phyloP scores from a whole-genome alignment of 2,113 vertebrate genomes.

The Zosterops pallidus region DNA sequence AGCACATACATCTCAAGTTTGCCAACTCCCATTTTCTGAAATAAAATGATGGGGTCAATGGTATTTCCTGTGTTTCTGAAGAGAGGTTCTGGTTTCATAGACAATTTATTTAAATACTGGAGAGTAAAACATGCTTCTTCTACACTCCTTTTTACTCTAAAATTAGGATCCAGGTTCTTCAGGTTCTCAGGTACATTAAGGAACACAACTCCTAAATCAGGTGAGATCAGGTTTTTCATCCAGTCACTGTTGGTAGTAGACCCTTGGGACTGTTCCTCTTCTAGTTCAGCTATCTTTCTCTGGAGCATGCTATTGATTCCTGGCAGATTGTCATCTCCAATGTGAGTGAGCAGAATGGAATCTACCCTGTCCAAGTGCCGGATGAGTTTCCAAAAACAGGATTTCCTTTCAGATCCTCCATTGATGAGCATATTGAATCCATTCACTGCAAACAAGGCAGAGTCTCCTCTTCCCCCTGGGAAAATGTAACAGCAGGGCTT shows the following conservation, averaged over 20 bases:
- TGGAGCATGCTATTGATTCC: conserved; percentile 96
- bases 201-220: conserved; percentile 93
- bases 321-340: conserved; percentile 92
- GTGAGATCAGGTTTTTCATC: conserved; percentile 98
- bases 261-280: conserved; percentile 94
- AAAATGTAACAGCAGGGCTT: conserved; percentile 99
- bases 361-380: conserved; percentile 93
- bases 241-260: conserved; percentile 94
- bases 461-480: conserved; percentile 90
- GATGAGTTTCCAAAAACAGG: conserved; percentile 97
- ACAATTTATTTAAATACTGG: conserved; percentile 90
- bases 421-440: conserved; percentile 99
- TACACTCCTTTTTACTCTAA: conserved; percentile 83
- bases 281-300: conserved; percentile 89
- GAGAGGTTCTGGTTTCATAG: conserved; percentile 89
- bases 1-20: conserved; percentile 97
- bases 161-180: conserved; percentile 82
- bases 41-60: conserved; percentile 90
- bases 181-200: conserved; percentile 91
- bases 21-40: conserved; percentile 97
- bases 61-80: conserved; percentile 84
- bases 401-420: conserved; percentile 92
- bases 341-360: conserved; percentile 94
- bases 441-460: conserved; percentile 94
- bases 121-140: conserved; percentile 89